Conservation (phyloP, 2,888 invertebrate genomes). For the Dascillus cervinus region DNA sequence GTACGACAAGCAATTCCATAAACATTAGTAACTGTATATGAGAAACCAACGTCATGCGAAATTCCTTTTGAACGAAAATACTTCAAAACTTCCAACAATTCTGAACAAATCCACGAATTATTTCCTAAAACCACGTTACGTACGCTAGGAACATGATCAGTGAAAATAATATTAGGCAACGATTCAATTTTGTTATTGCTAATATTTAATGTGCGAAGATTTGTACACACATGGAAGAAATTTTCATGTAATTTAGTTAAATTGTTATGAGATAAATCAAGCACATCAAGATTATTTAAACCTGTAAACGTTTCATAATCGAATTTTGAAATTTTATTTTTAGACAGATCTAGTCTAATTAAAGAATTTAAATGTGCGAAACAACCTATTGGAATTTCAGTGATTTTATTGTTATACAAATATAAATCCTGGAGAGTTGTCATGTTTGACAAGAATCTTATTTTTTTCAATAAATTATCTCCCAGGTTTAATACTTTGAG, state of each 20-base stretch:
- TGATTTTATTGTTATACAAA: constrained; percentile 2
- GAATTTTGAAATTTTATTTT: constrained; percentile 4
- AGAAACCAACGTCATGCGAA: too few species aligned
- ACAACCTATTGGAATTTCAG: neutral
- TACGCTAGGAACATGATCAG: neutral
- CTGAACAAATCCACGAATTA: constrained; percentile 2
- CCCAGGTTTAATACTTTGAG: too few species aligned
- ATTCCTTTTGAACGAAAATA: too few species aligned
- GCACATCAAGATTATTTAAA: neutral
- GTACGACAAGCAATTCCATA: constrained; percentile 4
- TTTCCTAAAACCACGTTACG: constrained; percentile 1
- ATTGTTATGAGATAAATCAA: constrained; percentile 1
- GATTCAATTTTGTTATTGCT: constrained; percentile 2
- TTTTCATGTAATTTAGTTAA: constrained; percentile 2
- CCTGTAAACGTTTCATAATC: constrained; percentile 7
- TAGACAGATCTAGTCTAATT: constrained; percentile 1
- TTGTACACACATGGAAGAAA: constrained; percentile 2
- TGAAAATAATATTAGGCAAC: neutral
- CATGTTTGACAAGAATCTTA: constrained; percentile 1
- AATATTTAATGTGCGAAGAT: neutral
- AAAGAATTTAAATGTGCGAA: constrained; percentile 3
- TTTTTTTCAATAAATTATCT: constrained; percentile 2
- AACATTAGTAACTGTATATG: neutral
- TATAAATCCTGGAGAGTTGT: neutral
- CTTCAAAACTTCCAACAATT: neutral